phyloP scores from a whole-genome alignment of 2,888 invertebrate genomes.

The Hirudinaria manillensis region DNA sequence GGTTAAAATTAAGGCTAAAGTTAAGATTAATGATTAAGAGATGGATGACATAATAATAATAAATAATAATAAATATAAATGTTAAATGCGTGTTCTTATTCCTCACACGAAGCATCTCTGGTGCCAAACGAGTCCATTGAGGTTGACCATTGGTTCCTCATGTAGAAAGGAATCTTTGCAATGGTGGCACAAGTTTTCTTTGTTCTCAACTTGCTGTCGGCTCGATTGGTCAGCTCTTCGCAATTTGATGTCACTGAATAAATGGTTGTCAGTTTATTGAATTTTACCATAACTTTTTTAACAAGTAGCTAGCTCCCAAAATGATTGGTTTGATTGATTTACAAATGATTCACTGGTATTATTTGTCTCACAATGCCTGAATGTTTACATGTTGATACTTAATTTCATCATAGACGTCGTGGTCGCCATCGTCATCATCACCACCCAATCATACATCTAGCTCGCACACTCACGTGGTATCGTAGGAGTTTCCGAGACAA shows the following conservation, averaged over 20 bases:
- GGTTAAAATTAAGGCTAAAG: not conserved
- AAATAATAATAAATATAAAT: not conserved
- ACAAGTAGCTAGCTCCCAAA: no score
- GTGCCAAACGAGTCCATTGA: conserved; percentile 96
- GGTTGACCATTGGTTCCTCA: conserved; percentile 96
- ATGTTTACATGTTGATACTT: no score
- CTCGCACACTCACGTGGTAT: not conserved
- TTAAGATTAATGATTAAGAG: not conserved
- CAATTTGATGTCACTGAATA: not conserved
- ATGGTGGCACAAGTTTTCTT: conserved; percentile 69
- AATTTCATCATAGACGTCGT: no score
- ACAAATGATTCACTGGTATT: no score
- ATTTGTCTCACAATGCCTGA: no score
- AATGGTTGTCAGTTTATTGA: not conserved
- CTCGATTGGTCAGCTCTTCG: not conserved
- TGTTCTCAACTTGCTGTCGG: conserved; percentile 2
- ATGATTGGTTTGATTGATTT: no score
- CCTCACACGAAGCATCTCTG: conserved; percentile 93
- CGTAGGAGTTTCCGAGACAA: not conserved
- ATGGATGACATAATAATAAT: conserved; percentile 8
- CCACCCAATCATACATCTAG: not conserved
- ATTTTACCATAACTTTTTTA: not conserved
- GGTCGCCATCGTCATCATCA: not conserved
- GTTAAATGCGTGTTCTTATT: not conserved
- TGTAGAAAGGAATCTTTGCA: conserved; percentile 92